Evolutionary conservation across 1,140 invertebrate genomes (phyloP), one percentile per base, ranked within the genome.

Genomic region (Dreissena rostriformis): DNA sequence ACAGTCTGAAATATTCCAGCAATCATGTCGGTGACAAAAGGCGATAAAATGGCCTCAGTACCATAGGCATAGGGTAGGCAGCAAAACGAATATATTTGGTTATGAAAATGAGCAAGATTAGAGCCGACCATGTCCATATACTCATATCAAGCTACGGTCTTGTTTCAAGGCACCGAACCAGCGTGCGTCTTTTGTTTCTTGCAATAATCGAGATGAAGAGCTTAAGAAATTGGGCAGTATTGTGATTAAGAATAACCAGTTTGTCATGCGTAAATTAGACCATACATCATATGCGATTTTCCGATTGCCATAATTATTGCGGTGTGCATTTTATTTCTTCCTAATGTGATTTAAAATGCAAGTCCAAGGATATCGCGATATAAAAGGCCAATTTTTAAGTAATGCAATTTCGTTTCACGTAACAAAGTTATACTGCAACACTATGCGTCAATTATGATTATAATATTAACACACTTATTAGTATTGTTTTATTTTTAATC

Each of bases 71-170:
- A 74, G 80, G 73, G 73, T 77, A 22, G 17, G 66, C 71, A 77
- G 76, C 67, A 63, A 77, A 77, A 84, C 71, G 73, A 84, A 73
- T 73, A 84, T 84, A 84, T 84, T 84, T 84, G 67, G 77, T 84
- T 84, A 77, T 84, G 82, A 84, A 84, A 84, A 84, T 84, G 66
- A 77, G 57, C 1, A 52, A 84, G 82, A 77, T 77, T 77, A 84
- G 28, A 19, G 12, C 57, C 24, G 74, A 51, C 28, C 49, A 14
- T 4, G 52, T 63, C 82, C 82, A 77, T 84, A 84, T 84, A 73
- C 52, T 84, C 73, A 53, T 12, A 39, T 29, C 28, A 28, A 68
- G 39, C 22, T 19, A 61, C 6, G 11, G 17, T 24, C 57, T 61
- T 61, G 57, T 6, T n/a, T n/a, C 39, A 61, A 19, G 22, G 57